phyloP scores from a whole-genome alignment of 2,797 vertebrate genomes.

The Melopsittacus undulatus region DNA sequence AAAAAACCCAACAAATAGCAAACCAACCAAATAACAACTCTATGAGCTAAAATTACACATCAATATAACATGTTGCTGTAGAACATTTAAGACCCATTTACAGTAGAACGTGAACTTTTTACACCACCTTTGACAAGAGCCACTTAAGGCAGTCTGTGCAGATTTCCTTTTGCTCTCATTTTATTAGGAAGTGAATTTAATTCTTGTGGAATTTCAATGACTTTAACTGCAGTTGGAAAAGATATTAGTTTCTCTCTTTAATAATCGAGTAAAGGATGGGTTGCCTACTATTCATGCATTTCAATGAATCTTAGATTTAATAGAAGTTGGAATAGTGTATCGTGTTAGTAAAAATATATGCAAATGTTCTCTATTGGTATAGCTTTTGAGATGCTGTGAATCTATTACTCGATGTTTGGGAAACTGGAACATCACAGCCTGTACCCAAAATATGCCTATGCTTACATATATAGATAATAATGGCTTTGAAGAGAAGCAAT shows the following conservation, averaged over 20 bases:
- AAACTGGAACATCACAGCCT: neutral
- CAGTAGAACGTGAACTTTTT: neutral
- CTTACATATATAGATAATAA: rapidly evolving
- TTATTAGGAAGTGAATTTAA: neutral
- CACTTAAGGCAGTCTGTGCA: neutral
- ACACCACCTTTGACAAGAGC: neutral
- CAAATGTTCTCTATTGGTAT: neutral
- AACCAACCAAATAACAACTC: neutral
- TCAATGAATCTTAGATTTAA: neutral
- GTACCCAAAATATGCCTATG: neutral
- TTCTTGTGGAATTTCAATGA: neutral
- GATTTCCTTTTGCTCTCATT: neutral
- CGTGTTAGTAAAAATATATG: neutral
- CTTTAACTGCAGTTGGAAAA: neutral
- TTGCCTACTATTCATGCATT: neutral
- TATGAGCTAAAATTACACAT: neutral
- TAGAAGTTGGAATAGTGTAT: neutral
- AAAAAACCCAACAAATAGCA: neutral
- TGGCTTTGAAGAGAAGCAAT: neutral
- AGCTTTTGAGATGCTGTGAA: neutral
- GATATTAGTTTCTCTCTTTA: neutral
- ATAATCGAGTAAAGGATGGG: neutral
- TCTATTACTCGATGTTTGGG: neutral
- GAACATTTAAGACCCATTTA: neutral
- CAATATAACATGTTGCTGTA: neutral